phyloP scores from a whole-genome alignment of 2,797 vertebrate species.

The Pteronotus mesoamericanus region DNA sequence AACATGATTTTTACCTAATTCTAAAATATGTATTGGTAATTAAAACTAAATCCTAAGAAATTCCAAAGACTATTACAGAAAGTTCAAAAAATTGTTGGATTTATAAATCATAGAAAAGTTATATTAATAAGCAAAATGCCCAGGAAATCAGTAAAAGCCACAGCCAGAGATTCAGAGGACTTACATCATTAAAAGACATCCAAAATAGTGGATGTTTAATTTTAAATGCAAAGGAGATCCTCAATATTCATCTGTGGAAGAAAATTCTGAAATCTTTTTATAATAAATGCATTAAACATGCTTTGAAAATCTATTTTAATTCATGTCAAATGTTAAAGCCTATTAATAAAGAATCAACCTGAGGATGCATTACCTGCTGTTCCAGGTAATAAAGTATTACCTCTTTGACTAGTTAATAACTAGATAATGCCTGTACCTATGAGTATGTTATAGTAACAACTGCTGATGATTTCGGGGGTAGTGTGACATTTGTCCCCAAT shows the following conservation, averaged over 20 bases:
- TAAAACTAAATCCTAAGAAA: not conserved
- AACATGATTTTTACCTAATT: not conserved
- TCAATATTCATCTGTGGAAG: not conserved
- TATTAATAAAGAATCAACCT: not conserved
- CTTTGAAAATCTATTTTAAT: not conserved
- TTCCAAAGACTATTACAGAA: not conserved
- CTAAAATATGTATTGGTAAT: not conserved
- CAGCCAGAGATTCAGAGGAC: not conserved
- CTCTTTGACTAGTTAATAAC: not conserved
- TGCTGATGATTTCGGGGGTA: not conserved
- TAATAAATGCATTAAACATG: not conserved
- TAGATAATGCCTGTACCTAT: not conserved
- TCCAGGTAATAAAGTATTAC: conserved; percentile 1
- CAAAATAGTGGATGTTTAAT: not conserved
- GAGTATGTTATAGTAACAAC: not conserved
- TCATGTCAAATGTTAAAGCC: not conserved
- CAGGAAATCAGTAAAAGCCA: not conserved
- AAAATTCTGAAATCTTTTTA: not conserved
- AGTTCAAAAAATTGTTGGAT: not conserved
- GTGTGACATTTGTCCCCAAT: not conserved
- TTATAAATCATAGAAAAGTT: conserved; percentile 8
- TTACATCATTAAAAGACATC: not conserved
- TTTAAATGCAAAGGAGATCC: not conserved
- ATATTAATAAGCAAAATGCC: not conserved
- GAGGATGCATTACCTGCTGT: not conserved